Evolutionary conservation across 2,113 vertebrate species (phyloP).

Genomic region (Agapornis roseicollis): DNA sequence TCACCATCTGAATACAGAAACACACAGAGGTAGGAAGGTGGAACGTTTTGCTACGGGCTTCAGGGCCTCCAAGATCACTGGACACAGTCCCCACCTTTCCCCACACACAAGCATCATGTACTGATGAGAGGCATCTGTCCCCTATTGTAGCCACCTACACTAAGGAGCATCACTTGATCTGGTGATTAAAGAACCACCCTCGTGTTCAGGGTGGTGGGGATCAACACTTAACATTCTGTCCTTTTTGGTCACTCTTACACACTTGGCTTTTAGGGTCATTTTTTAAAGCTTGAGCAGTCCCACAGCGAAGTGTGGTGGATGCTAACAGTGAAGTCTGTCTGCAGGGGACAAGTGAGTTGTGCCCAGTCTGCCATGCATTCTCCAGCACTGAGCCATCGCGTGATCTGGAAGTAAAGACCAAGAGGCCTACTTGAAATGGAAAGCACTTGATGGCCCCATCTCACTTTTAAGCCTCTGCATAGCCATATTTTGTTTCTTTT

Average conservation of each 20-base stretch:
- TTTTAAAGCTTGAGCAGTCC: neutral
- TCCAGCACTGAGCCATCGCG: neutral
- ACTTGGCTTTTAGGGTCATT: neutral
- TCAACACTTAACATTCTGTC: neutral
- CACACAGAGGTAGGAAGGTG: neutral
- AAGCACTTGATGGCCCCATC: neutral
- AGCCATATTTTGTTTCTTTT: neutral
- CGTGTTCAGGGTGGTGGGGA: neutral
- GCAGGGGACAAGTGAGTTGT: neutral
- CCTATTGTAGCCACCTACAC: neutral
- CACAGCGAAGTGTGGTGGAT: neutral
- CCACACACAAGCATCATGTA: fast-evolving
- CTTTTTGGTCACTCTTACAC: neutral
- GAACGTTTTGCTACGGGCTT: neutral
- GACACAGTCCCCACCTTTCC: neutral
- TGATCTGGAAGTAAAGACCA: neutral
- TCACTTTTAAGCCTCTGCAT: neutral
- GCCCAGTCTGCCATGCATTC: neutral
- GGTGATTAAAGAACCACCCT: neutral
- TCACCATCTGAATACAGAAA: neutral
- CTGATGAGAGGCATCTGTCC: fast-evolving
- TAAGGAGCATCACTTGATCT: neutral
- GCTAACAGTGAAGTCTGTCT: neutral
- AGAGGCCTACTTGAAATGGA: neutral
- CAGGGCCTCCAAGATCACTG: neutral